phyloP scores from a whole-genome alignment of 2,888 invertebrate species.

The Drosophila kuntzei region DNA sequence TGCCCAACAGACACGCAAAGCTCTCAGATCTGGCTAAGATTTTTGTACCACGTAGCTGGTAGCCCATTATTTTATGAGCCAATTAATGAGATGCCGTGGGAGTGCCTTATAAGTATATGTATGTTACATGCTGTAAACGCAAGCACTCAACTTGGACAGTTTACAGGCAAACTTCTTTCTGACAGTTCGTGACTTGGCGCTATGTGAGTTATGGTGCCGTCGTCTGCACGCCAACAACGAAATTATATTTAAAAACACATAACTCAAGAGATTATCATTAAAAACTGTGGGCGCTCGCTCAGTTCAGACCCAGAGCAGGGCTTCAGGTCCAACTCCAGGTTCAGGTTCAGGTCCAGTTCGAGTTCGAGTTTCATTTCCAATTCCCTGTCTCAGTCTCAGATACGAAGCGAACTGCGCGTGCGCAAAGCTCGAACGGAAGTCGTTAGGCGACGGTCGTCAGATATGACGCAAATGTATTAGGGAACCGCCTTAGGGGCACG shows the following conservation, averaged over 20 bases:
- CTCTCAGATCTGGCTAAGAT: slow-evolving; percentile 9
- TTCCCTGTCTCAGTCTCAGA: slow-evolving; percentile 21
- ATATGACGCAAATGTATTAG: slow-evolving; percentile 61
- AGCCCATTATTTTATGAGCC: slow-evolving; percentile 74
- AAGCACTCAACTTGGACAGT: slow-evolving; percentile 42
- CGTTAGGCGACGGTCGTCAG: slow-evolving; percentile 67
- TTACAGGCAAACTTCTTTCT: slow-evolving; percentile 27
- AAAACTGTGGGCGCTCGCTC: slow-evolving; percentile 84
- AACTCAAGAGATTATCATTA: slow-evolving; percentile 85
- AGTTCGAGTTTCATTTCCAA: background rate
- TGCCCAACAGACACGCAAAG: slow-evolving; percentile 75
- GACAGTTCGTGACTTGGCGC: slow-evolving; percentile 80
- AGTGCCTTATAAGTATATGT: slow-evolving; percentile 57
- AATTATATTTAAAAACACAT: slow-evolving; percentile 86
- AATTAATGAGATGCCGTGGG: slow-evolving; percentile 80
- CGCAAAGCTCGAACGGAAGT: slow-evolving; percentile 79
- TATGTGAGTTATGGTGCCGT: slow-evolving; percentile 77
- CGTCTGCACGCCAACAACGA: slow-evolving; percentile 82
- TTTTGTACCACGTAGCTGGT: slow-evolving; percentile 23
- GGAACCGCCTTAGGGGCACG: slow-evolving; percentile 65
- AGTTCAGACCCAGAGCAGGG: slow-evolving; percentile 6
- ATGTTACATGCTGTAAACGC: slow-evolving; percentile 28
- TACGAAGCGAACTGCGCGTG: slow-evolving; percentile 65
- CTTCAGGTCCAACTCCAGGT: slow-evolving; percentile 12
- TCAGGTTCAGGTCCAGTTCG: slow-evolving; percentile 2